Base-by-base conservation (phyloP, 2,888 invertebrate species). In the Pherbina coryleti region DNA sequence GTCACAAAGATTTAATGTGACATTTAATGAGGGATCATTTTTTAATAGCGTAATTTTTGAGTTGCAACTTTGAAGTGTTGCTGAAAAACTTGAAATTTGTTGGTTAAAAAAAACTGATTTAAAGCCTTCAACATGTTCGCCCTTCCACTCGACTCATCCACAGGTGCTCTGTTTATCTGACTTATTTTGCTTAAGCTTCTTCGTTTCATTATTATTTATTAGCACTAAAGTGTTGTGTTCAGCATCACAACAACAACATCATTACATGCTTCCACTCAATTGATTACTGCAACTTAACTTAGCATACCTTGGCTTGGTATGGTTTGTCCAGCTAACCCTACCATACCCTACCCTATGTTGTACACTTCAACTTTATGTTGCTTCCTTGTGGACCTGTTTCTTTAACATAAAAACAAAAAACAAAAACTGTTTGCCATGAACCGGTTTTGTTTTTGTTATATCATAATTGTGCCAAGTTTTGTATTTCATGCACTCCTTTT, bases 401-500 rank as follows among this genome's bases (percentile, higher is more conserved):
- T n/a, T 28, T n/a, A n/a, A n/a, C n/a, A n/a, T n/a, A n/a, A n/a
- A n/a, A n/a, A n/a, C n/a, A n/a, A n/a, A n/a, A 53, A 53, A 70
- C 3, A n/a, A n/a, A 9, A 3, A 57, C 57, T 55, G 5, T 57
- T 72, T 60, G 8, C 5, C 9, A 51, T 5, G 8, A 78, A 78
- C 78, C 28, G 74, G 66, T 79, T 75, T 60, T 70, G 28, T 25
- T 53, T 25, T 64, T 62, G 55, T 75, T 79, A 84, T 86, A 84
- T 83, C 82, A 84, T 86, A 86, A 86, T 86, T 86, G 84, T 86
- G 85, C 85, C 85, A 84, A 84, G 84, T 81, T 82, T 84, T 83
- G 73, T 79, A 67, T 81, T 76, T 77, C 57, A 67, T 69, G 76
- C 64, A 25, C 78, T 71, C 73, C 75, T 74, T 73, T 60, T 53